These are phyloP conservation scores for Aphrocallistes beatrix DNA, from an alignment of 37 sponge, comb jelly and placozoan species.

Conservation along the genomic window DNA sequence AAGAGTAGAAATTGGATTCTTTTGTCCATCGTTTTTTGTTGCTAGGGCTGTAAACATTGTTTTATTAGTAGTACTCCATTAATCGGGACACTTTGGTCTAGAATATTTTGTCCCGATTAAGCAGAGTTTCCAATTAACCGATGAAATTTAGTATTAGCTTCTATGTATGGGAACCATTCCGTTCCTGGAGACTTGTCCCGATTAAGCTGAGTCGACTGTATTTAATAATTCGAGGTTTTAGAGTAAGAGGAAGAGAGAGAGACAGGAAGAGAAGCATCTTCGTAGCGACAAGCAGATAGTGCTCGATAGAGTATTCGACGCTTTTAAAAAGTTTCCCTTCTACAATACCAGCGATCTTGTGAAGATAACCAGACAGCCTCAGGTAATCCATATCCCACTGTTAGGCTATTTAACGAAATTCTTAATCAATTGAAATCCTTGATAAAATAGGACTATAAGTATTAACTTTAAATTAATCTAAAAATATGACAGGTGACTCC, in stretches of 20 bases:
- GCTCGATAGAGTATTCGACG: conserved; percentile 65
- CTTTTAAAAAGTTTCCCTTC: conserved; percentile 78
- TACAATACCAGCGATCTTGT: conserved; percentile 77
- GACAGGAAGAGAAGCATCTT: conserved; percentile 55
- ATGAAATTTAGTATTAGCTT: no score
- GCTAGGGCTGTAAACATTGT: no score
- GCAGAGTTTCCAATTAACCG: no score
- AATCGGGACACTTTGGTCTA: no score
- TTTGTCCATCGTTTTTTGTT: no score
- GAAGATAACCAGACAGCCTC: conserved; percentile 76
- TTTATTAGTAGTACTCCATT: neutral
- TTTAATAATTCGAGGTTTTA: conserved; percentile 11
- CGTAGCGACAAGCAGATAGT: conserved; percentile 60
- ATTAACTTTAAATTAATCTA: neutral
- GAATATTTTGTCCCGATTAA: no score
- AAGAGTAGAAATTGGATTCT: no score
- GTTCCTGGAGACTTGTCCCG: no score
- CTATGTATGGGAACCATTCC: no score
- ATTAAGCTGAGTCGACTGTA: no score
- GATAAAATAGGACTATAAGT: neutral
- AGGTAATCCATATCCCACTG: no score
- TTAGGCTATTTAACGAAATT: no score
- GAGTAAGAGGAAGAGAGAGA: conserved; percentile 45
- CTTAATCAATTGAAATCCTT: neutral
- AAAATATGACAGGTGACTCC: neutral